Evolutionary conservation across 2,113 vertebrate genomes (phyloP).

Genomic region (Centropus unirufus): DNA sequence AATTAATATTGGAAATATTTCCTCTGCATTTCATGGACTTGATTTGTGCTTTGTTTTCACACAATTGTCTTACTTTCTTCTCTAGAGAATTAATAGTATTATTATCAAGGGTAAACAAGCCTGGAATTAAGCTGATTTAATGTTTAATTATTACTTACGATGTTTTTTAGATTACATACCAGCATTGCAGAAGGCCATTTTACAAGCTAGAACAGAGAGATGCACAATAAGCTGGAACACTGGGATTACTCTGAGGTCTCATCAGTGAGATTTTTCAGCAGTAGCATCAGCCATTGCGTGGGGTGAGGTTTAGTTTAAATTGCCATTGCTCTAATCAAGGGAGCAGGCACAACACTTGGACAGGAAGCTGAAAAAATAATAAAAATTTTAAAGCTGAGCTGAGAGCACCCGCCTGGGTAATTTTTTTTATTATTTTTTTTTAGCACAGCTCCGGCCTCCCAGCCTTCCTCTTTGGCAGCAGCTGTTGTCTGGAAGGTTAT

Average conservation of each 20-base stretch:
- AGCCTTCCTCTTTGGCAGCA: neutral
- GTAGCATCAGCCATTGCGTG: neutral
- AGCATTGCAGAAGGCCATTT: neutral
- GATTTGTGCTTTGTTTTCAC: slow-evolving; percentile 38
- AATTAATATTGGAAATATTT: slow-evolving; percentile 35
- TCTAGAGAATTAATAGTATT: neutral
- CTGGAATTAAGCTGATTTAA: slow-evolving; percentile 44
- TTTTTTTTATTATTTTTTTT: neutral
- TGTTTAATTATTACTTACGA: slow-evolving; percentile 44
- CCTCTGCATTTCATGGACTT: neutral
- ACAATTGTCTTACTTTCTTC: neutral
- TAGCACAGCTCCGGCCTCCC: neutral
- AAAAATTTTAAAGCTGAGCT: slow-evolving; percentile 17
- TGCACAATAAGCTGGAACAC: neutral
- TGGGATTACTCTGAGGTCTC: neutral
- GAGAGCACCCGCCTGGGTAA: slow-evolving; percentile 10
- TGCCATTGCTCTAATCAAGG: neutral
- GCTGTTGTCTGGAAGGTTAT: neutral
- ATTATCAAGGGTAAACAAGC: neutral
- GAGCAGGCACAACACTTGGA: neutral
- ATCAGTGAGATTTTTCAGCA: neutral
- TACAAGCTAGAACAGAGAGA: neutral
- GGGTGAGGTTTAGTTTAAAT: neutral
- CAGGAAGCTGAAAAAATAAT: slow-evolving; percentile 20
- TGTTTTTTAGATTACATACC: neutral